A percentile compares a stretch with the other conserved stretches of the same genome.
Conservation (phyloP, 2,113 vertebrate species). For the Drymodes brunneopygia region DNA sequence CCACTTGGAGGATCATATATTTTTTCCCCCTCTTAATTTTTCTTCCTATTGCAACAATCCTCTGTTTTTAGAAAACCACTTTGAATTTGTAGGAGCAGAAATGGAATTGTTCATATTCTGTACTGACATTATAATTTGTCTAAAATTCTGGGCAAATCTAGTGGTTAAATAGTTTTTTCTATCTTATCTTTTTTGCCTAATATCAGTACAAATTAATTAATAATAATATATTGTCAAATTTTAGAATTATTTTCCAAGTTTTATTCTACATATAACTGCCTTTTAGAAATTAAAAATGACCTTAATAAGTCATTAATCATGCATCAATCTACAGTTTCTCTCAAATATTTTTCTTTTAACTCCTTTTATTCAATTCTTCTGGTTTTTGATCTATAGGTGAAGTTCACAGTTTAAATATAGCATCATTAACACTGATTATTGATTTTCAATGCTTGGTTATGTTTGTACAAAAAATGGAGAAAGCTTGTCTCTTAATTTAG, state of each 20-base stretch:
- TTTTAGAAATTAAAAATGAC: neutral
- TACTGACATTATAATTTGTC: neutral
- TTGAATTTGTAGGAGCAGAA: neutral
- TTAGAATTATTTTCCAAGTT: neutral
- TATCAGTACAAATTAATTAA: neutral
- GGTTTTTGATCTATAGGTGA: neutral
- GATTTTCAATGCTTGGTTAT: constrained; percentile 30
- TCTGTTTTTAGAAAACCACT: neutral
- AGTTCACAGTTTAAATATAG: neutral
- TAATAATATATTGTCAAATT: neutral
- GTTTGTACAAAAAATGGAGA: neutral
- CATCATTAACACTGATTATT: neutral
- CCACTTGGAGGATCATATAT: neutral
- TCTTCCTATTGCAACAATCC: neutral
- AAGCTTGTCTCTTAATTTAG: neutral
- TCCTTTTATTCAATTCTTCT: neutral
- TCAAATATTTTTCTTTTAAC: constrained; percentile 1
- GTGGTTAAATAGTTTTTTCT: neutral
- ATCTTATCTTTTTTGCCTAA: neutral
- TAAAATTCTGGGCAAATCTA: neutral
- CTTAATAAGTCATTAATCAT: neutral
- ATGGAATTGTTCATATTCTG: neutral
- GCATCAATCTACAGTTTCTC: neutral
- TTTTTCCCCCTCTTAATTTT: neutral
- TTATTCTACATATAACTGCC: neutral